These are phyloP conservation scores for Acropora tenuis DNA, from an alignment of 64 coral and sea anemone species.

Conservation along the genomic window DNA sequence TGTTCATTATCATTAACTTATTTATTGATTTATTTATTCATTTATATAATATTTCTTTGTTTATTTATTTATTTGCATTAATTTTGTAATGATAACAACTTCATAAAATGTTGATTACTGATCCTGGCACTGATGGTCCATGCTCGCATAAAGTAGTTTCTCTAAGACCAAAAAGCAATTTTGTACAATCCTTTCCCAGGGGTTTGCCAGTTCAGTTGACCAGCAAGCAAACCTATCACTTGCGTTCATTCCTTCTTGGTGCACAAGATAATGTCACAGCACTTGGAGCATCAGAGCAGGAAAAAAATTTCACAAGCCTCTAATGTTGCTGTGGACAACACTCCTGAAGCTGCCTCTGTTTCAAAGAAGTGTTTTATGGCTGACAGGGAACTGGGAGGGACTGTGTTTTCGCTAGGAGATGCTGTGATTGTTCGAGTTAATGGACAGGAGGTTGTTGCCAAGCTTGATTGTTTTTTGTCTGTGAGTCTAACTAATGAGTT, in stretches of 20 bases:
- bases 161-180: too few relatives aligned
- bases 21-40: too few relatives aligned
- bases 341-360: slow-evolving; percentile 17
- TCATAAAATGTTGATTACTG: too few relatives aligned
- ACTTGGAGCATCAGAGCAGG: slow-evolving; percentile 5
- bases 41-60: too few relatives aligned
- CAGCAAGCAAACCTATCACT: background rate
- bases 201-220: slow-evolving; percentile 50
- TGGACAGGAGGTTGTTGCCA: background rate
- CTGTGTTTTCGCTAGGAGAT: slow-evolving; percentile 48
- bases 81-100: too few relatives aligned
- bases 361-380: slow-evolving; percentile 56
- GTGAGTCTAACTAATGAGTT: slow-evolving; percentile 2
- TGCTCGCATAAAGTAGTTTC: too few relatives aligned
- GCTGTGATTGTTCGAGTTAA: slow-evolving; percentile 25
- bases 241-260: slow-evolving; percentile 50
- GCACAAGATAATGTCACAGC: slow-evolving; percentile 24
- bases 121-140: too few relatives aligned
- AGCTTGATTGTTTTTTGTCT: slow-evolving; percentile 39
- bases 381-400: slow-evolving; percentile 31
- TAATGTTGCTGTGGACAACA: slow-evolving; percentile 6
- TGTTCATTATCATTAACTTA: too few relatives aligned
- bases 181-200: slow-evolving; percentile 9
- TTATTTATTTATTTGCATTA: too few relatives aligned
- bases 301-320: slow-evolving; percentile 24